Evolutionary conservation across 2,113 vertebrate genomes (phyloP).

Genomic region (Coptodon rendalli): DNA sequence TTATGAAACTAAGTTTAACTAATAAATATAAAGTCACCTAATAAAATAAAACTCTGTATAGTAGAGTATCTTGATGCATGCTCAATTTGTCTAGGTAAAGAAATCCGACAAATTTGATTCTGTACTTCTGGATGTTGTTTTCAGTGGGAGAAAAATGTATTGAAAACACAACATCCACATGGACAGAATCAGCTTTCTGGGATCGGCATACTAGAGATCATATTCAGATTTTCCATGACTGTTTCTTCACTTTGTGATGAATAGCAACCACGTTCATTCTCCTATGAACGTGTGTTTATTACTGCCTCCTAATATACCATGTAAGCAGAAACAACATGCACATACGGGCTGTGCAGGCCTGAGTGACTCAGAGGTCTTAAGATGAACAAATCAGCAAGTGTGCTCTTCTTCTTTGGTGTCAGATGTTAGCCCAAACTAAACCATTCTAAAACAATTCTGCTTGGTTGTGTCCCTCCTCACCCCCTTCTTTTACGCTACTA

Average conservation of each 20-base stretch:
- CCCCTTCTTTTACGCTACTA: neutral
- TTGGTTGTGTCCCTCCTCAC: neutral
- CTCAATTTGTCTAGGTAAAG: neutral
- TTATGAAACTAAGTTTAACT: neutral
- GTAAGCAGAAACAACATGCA: neutral
- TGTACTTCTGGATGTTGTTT: neutral
- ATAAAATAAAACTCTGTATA: neutral
- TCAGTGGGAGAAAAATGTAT: neutral
- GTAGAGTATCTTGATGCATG: neutral
- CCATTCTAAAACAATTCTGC: neutral
- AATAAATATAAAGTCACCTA: neutral
- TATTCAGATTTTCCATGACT: neutral
- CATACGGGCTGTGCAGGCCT: conserved; percentile 12
- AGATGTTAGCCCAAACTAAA: neutral
- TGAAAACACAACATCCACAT: neutral
- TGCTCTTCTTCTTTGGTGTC: neutral
- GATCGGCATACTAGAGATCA: neutral
- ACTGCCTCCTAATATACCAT: neutral
- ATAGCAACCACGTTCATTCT: neutral
- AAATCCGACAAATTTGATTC: neutral
- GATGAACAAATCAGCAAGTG: neutral
- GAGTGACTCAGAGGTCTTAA: neutral
- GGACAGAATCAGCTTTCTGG: neutral
- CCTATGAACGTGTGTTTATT: neutral
- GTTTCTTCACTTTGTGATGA: neutral